phyloP scores from a whole-genome alignment of 2,888 invertebrate species.

The Netelia virgata region DNA sequence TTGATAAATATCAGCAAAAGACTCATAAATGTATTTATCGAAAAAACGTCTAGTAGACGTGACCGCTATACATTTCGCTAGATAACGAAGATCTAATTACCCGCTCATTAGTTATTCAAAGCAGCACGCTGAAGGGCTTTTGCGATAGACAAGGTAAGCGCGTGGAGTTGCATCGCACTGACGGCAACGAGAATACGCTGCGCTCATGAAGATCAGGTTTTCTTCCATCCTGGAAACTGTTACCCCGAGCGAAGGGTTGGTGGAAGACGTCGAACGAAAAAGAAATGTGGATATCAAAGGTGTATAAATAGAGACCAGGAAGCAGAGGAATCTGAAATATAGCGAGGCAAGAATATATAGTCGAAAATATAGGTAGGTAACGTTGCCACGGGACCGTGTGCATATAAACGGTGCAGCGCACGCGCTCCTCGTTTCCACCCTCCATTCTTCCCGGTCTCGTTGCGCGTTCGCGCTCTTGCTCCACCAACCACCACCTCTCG shows the following conservation, averaged over 20 bases:
- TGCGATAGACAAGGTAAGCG: neutral
- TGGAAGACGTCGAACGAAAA: neutral
- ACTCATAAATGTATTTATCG: neutral
- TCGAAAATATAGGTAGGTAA: conserved; percentile 65
- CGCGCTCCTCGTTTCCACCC: conserved; percentile 69
- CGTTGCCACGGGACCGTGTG: conserved; percentile 75
- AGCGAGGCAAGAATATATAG: conserved; percentile 10
- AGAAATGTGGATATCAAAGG: neutral
- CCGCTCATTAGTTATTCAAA: conserved; percentile 10
- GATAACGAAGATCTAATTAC: conserved; percentile 18
- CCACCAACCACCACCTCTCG: conserved; percentile 3
- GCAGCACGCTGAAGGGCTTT: neutral
- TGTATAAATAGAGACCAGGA: neutral
- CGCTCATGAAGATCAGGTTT: neutral
- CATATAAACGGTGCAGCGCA: conserved; percentile 73
- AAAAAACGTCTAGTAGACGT: neutral
- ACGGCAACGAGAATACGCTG: neutral
- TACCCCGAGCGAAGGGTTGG: neutral
- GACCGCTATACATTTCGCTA: conserved; percentile 15
- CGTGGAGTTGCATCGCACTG: neutral
- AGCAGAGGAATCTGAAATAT: neutral
- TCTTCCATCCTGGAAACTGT: neutral
- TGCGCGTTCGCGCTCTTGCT: conserved; percentile 47
- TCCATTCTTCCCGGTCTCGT: conserved; percentile 67
- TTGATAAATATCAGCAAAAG: neutral